Base-by-base conservation (phyloP, 2,797 vertebrate species). In the Lerista edwardsae region DNA sequence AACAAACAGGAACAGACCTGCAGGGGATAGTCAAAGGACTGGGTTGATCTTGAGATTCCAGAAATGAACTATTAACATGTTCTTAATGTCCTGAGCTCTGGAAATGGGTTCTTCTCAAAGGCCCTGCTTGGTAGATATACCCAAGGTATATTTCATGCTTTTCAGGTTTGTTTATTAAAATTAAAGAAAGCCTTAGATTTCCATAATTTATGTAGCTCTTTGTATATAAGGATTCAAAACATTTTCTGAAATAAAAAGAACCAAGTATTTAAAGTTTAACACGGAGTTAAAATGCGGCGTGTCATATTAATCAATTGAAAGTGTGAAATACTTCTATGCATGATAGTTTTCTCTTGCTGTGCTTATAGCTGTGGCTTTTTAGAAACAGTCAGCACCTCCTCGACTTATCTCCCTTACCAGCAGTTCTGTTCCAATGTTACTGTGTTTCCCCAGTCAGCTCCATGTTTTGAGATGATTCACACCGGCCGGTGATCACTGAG, bases 211-310 rank as follows among this genome's bases (percentile, higher is more conserved):
- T 80, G 47, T 27, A 31, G 23, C 2, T 2, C 1, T 82, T 86
- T 68, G 4, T 68, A 74, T 84, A 75, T 82, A 57, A 79, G 23
- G 36, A 68, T 59, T 86, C 71, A 80, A 84, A 87, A 64, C 12
- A 15, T 79, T 3, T 71, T 6, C 31, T 74, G 62, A 87, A 91
- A 90, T 74, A 57, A 87, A 91, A 90, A 10, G 4, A 85, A n/a
- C 23, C 55, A 14, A 85, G 79, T 59, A 85, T 76, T 78, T 85
- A 62, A 72, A 41, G 55, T 88, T 90, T 57, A 31, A 76, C 11
- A 36, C 27, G 25, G 36, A 74, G 74, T 25, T 83, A 51, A 87
- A 19, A 79, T 76, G 15, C 36, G 44, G 9, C 82, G 77, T 84
- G n/a, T 57, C 67, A 57, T 84, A 81, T 91, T 78, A 47, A 44